Conservation (phyloP, 2,797 vertebrate species). For the Periparus ater region DNA sequence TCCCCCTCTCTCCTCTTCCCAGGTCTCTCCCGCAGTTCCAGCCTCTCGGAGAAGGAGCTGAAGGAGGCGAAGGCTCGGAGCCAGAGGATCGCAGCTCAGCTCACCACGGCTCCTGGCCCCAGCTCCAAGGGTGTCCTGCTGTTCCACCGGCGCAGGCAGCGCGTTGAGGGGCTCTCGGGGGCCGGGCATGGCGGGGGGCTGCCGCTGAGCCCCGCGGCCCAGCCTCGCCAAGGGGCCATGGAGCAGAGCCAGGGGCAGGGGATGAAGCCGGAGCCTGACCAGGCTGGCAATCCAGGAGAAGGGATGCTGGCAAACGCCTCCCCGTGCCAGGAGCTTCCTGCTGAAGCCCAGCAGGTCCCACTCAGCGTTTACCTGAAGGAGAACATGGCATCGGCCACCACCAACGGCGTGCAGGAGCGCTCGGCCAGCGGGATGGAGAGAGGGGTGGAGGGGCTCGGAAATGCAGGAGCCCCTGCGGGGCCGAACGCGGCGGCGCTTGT, state of each 20-base stretch:
- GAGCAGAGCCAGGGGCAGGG: not conserved
- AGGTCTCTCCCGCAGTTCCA: constrained; percentile 89
- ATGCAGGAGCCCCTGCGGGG: rapidly evolving
- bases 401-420: constrained; percentile 68
- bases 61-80: constrained; percentile 90
- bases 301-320: constrained; percentile 35
- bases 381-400: constrained; percentile 57
- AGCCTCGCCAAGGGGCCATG: not conserved
- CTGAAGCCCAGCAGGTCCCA: constrained; percentile 33
- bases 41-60: constrained; percentile 91
- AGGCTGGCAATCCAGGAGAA: not conserved
- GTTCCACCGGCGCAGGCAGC: constrained; percentile 91
- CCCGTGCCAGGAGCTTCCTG: not conserved
- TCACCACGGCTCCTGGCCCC: constrained; percentile 87
- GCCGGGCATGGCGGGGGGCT: constrained; percentile 76
- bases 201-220: constrained; percentile 63
- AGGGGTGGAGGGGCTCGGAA: not conserved
- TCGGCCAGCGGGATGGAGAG: not conserved
- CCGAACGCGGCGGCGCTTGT: rapidly evolving
- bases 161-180: constrained; percentile 87
- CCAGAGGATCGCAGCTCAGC: constrained; percentile 91
- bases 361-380: constrained; percentile 78
- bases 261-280: not conserved
- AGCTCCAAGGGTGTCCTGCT: constrained; percentile 93
- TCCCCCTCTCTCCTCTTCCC: not conserved